Conservation (phyloP, 2,113 vertebrate species). For the Prolemur simus region DNA sequence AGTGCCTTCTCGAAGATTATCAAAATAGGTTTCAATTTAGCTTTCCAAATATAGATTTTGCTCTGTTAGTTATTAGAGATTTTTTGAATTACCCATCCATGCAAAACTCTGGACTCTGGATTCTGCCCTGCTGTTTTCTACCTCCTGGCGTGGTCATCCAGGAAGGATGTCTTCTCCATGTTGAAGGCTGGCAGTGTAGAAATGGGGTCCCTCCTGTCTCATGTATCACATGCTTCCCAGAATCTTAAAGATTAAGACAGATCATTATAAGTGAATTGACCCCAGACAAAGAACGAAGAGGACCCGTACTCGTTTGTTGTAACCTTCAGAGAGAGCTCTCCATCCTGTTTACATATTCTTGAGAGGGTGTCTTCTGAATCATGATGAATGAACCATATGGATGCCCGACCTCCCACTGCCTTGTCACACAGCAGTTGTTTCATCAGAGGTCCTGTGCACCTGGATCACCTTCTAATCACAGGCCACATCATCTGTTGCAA, state of each 20-base stretch:
- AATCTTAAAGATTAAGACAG: background rate
- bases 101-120: background rate
- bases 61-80: background rate
- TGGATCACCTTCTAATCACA: background rate
- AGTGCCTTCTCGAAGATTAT: background rate
- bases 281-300: background rate
- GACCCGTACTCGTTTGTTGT: background rate
- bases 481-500: background rate
- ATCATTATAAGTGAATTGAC: background rate
- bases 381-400: background rate
- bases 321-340: slow-evolving; percentile 11
- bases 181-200: background rate
- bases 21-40: background rate
- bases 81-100: background rate
- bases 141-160: background rate
- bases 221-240: background rate
- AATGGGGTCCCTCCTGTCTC: background rate
- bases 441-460: background rate
- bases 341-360: background rate
- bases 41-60: slow-evolving; percentile 26
- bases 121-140: background rate
- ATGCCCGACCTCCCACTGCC: background rate
- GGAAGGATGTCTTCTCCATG: background rate
- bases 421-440: background rate
- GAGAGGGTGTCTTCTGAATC: background rate